Evolutionary conservation across 2,888 invertebrate genomes (phyloP).

Genomic region (Sinopyrophorus schimmeli): DNA sequence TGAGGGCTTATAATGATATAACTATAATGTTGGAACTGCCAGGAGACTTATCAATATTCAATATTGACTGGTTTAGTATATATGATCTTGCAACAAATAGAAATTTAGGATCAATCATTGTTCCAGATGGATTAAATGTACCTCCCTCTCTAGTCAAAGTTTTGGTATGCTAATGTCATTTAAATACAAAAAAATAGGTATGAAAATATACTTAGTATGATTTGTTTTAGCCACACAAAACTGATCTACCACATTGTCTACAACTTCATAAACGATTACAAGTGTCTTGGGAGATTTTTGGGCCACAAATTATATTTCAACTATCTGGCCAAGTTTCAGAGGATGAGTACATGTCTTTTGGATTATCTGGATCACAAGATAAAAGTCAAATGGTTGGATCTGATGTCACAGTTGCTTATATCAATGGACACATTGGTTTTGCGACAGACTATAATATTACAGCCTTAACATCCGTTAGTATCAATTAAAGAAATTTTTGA

Average conservation of each 20-base stretch:
- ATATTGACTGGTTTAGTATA: constrained; percentile 82
- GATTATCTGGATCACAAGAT: constrained; percentile 74
- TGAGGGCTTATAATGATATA: constrained; percentile 72
- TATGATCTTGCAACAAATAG: constrained; percentile 71
- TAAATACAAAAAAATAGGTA: too few relatives aligned
- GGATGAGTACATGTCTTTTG: constrained; percentile 87
- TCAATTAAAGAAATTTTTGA: background rate
- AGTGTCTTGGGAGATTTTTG: constrained; percentile 89
- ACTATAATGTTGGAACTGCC: constrained; percentile 76
- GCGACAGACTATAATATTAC: constrained; percentile 86
- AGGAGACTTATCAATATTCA: constrained; percentile 79
- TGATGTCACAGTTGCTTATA: constrained; percentile 79
- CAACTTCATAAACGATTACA: constrained; percentile 84
- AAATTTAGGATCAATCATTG: constrained; percentile 73
- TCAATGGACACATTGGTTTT: constrained; percentile 72
- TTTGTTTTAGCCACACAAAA: constrained; percentile 59
- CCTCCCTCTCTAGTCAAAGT: constrained; percentile 80
- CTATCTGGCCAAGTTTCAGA: constrained; percentile 75
- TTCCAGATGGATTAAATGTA: constrained; percentile 81
- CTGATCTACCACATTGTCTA: constrained; percentile 77
- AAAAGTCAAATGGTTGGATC: constrained; percentile 81
- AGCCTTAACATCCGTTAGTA: constrained; percentile 75
- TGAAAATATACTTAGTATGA: constrained; percentile 33
- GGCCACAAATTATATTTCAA: constrained; percentile 83
- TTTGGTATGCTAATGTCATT: constrained; percentile 49